Percentiles rank a stretch among this genome's conserved stretches.
Conservation (phyloP, 92 coral and sea anemone genomes). For the Parazoanthus darwini region DNA sequence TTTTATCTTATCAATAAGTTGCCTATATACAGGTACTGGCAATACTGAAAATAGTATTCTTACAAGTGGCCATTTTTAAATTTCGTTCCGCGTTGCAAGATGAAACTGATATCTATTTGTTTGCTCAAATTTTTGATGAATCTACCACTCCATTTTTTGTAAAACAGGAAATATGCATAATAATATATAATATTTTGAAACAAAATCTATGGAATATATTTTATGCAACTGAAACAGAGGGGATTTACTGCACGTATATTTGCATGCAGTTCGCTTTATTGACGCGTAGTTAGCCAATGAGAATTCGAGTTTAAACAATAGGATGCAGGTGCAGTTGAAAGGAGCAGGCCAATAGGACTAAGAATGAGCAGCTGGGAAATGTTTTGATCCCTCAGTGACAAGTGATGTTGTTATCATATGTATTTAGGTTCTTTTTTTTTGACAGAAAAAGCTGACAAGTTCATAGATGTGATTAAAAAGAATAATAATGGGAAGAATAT, state of each 20-base stretch:
- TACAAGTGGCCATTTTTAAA: not conserved
- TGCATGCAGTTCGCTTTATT: not conserved
- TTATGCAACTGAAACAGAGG: not conserved
- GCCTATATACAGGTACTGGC: not conserved
- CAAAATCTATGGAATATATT: not conserved
- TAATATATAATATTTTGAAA: too few relatives aligned
- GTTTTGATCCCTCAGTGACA: not conserved
- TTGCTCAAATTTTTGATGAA: too few relatives aligned
- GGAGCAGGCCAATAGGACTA: not conserved
- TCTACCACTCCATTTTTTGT: not conserved
- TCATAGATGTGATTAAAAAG: not conserved
- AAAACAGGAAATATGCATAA: not conserved
- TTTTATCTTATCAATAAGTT: not conserved
- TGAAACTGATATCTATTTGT: too few relatives aligned
- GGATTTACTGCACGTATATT: too few relatives aligned
- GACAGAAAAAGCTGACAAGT: not conserved
- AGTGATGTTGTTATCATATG: not conserved
- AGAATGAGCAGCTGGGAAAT: not conserved
- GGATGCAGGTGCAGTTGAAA: not conserved
- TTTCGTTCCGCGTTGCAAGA: not conserved
- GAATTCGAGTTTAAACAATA: not conserved
- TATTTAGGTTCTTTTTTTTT: not conserved
- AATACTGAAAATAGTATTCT: too few relatives aligned
- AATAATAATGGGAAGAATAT: too few relatives aligned
- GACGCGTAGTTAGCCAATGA: not conserved